These are phyloP conservation scores for Chloroclystis v-ata DNA, from an alignment of 2,888 invertebrate species.

Conservation along the genomic window DNA sequence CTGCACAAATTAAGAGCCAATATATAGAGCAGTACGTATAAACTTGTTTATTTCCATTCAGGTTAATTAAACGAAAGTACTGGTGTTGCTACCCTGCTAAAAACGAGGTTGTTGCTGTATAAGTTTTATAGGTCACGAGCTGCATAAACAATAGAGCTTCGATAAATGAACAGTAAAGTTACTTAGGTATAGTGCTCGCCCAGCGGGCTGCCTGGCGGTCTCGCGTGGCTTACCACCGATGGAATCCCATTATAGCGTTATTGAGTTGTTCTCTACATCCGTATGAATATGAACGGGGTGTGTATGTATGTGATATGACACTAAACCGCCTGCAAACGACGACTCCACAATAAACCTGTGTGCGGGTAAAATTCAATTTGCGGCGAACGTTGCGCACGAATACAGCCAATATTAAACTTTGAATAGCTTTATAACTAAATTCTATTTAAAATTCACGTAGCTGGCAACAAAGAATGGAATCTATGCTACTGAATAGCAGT, in stretches of 20 bases:
- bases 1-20: too few species aligned
- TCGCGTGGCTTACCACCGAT: conserved; percentile 62
- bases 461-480: conserved; percentile 14
- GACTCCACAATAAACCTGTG: conserved; percentile 39
- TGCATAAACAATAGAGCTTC: conserved; percentile 48
- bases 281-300: conserved; percentile 52
- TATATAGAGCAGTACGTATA: too few species aligned
- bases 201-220: conserved; percentile 43
- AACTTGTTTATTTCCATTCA: background rate
- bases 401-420: conserved; percentile 6
- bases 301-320: conserved; percentile 43
- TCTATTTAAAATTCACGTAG: background rate
- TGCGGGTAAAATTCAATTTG: conserved; percentile 37
- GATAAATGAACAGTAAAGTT: conserved; percentile 50
- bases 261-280: conserved; percentile 57
- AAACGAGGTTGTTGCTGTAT: conserved; percentile 18
- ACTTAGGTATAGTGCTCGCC: conserved; percentile 33
- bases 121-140: conserved; percentile 46
- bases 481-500: conserved; percentile 11
- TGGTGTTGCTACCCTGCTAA: conserved; percentile 5
- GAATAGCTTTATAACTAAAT: background rate
- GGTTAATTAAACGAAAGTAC: background rate
- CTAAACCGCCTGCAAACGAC: conserved; percentile 45
- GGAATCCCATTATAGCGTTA: conserved; percentile 71
- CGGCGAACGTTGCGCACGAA: conserved; percentile 25